Evolutionary conservation across 1,140 invertebrate genomes (phyloP).

Genomic region (Dendroctonus valens): DNA sequence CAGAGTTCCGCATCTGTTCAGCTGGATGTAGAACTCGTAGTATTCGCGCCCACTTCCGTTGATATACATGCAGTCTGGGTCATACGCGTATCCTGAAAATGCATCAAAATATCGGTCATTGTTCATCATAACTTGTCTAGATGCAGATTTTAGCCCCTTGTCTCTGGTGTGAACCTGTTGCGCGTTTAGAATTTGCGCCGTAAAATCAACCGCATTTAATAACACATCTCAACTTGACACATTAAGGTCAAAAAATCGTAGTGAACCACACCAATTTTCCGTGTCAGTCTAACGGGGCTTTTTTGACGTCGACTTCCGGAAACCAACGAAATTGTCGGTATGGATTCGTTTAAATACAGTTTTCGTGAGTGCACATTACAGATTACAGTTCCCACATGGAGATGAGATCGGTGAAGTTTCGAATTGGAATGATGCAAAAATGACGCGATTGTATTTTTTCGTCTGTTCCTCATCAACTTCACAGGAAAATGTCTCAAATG

Average conservation of each 20-base stretch:
- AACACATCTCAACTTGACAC: slow-evolving; percentile 8
- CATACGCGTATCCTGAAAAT: slow-evolving; percentile 83
- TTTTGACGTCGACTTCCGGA: slow-evolving; percentile 6
- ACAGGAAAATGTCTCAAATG: too few relatives aligned
- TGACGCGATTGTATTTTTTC: too few relatives aligned
- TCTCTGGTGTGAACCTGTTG: too few relatives aligned
- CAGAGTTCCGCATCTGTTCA: slow-evolving; percentile 88
- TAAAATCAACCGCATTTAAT: slow-evolving; percentile 4
- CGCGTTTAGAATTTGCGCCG: background rate
- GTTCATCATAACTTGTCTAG: background rate
- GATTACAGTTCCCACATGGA: too few relatives aligned
- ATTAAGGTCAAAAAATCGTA: slow-evolving; percentile 9
- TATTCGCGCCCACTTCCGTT: slow-evolving; percentile 88
- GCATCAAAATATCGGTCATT: slow-evolving; percentile 5
- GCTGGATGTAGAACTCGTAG: slow-evolving; percentile 90
- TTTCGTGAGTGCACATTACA: background rate
- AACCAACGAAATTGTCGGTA: slow-evolving; percentile 6
- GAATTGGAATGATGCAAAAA: too few relatives aligned
- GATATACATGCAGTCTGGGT: slow-evolving; percentile 92
- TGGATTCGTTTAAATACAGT: slow-evolving; percentile 5
- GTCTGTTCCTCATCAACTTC: too few relatives aligned
- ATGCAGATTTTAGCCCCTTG: too few relatives aligned
- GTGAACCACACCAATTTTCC: slow-evolving; percentile 1
- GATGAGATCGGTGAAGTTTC: too few relatives aligned
- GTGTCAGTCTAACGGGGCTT: background rate